Evolutionary conservation across 2,888 invertebrate species (phyloP).

Genomic region (Epinotia bilunana): DNA sequence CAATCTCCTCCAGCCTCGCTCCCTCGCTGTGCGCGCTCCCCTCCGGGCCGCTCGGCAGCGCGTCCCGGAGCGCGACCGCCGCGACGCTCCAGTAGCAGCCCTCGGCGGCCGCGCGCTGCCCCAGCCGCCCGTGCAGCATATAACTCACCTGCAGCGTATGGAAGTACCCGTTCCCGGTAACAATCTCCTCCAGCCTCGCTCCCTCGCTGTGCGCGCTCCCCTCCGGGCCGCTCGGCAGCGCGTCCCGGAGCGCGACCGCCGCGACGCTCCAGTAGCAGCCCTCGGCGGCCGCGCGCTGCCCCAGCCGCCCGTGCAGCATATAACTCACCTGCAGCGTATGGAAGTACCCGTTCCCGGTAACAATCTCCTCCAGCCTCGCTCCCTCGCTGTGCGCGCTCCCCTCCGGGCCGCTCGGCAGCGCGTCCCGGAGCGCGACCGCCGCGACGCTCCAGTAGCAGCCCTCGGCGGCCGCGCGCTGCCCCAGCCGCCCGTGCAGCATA

Average conservation of each 20-base stretch:
- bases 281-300: no score
- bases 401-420: neutral
- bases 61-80: slow-evolving; percentile 44
- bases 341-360: slow-evolving; percentile 62
- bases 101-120: no score
- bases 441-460: slow-evolving; percentile 64
- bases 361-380: slow-evolving; percentile 48
- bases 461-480: no score
- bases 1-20: slow-evolving; percentile 48
- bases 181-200: slow-evolving; percentile 48
- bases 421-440: slow-evolving; percentile 44
- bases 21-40: slow-evolving; percentile 7
- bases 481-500: no score
- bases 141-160: slow-evolving; percentile 63
- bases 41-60: neutral
- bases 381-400: slow-evolving; percentile 7
- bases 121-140: no score
- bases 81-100: slow-evolving; percentile 64
- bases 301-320: no score
- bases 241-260: slow-evolving; percentile 44
- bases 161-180: slow-evolving; percentile 62
- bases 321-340: slow-evolving; percentile 63
- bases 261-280: slow-evolving; percentile 64
- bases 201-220: slow-evolving; percentile 7
- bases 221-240: neutral